phyloP scores from a whole-genome alignment of 2,113 vertebrate genomes.

The Anser cygnoides region DNA sequence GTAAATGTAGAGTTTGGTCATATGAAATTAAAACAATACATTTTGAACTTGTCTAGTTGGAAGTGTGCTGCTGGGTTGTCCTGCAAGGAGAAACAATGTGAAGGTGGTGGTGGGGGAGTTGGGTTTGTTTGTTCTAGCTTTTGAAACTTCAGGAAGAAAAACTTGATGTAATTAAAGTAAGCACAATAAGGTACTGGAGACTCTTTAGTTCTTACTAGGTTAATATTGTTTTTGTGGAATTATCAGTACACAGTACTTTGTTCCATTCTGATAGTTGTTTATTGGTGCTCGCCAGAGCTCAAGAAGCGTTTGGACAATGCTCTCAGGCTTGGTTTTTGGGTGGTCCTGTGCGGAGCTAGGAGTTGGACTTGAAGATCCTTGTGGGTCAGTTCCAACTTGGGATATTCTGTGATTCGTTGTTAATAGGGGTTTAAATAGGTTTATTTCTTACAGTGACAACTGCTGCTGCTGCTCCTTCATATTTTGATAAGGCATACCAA shows the following conservation, averaged over 20 bases:
- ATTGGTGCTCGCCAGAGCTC: background rate
- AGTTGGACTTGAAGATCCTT: too few relatives aligned
- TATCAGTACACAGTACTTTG: background rate
- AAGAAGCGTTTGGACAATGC: too few relatives aligned
- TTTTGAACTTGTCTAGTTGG: background rate
- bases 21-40: background rate
- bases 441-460: background rate
- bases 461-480: background rate
- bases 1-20: background rate
- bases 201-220: background rate
- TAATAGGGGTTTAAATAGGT: background rate
- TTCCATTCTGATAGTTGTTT: background rate
- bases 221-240: background rate
- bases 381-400: too few relatives aligned
- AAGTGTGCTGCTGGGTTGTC: background rate
- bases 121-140: background rate
- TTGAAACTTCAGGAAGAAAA: background rate
- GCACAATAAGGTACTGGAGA: background rate
- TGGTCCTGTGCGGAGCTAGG: too few relatives aligned
- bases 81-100: background rate
- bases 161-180: background rate
- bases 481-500: background rate
- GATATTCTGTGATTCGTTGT: background rate
- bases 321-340: too few relatives aligned
- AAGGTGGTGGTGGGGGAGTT: too few relatives aligned